phyloP scores from a whole-genome alignment of 2,797 vertebrate species.

The Sciaenops ocellatus region DNA sequence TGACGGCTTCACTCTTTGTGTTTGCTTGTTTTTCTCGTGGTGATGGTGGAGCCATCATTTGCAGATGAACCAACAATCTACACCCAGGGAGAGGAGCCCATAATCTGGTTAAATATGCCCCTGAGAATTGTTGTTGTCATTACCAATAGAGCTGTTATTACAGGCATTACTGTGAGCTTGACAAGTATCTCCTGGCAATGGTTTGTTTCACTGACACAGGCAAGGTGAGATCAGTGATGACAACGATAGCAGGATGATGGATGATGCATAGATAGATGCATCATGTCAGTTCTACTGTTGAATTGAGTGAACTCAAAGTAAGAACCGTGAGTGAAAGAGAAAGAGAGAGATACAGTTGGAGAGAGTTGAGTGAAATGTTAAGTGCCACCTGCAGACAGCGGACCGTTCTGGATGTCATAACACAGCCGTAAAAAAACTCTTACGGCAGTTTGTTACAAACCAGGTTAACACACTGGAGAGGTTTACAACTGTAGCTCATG shows the following conservation, averaged over 20 bases:
- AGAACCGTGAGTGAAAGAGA: slow-evolving; percentile 1
- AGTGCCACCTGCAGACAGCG: slow-evolving; percentile 66
- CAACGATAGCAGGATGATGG: slow-evolving; percentile 46
- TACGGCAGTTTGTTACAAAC: slow-evolving; percentile 69
- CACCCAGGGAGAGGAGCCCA: slow-evolving; percentile 53
- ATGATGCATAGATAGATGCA: slow-evolving; percentile 8
- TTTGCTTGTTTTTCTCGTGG: slow-evolving; percentile 43
- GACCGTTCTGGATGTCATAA: slow-evolving; percentile 54
- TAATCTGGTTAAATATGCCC: slow-evolving; percentile 75
- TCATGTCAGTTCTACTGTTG: slow-evolving; percentile 9
- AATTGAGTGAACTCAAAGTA: slow-evolving; percentile 19
- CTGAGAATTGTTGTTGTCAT: slow-evolving; percentile 69
- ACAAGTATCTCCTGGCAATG: slow-evolving; percentile 47
- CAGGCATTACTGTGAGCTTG: slow-evolving; percentile 59
- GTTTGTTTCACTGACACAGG: slow-evolving; percentile 26
- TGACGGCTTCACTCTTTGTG: slow-evolving; percentile 37
- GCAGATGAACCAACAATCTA: slow-evolving; percentile 61
- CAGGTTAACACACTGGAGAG: slow-evolving; percentile 67
- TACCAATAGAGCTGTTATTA: slow-evolving; percentile 70
- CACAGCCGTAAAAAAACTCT: slow-evolving; percentile 66
- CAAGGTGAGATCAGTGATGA: slow-evolving; percentile 37
- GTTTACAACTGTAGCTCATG: slow-evolving; percentile 70
- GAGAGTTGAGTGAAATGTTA: slow-evolving; percentile 65
- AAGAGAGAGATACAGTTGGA: slow-evolving; percentile 14
- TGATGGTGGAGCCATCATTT: slow-evolving; percentile 30